Percentiles rank a stretch among this genome's conserved stretches.
Evolutionary conservation across 2,888 invertebrate species (phyloP).

Genomic region (Psylliodes chrysocephalus): DNA sequence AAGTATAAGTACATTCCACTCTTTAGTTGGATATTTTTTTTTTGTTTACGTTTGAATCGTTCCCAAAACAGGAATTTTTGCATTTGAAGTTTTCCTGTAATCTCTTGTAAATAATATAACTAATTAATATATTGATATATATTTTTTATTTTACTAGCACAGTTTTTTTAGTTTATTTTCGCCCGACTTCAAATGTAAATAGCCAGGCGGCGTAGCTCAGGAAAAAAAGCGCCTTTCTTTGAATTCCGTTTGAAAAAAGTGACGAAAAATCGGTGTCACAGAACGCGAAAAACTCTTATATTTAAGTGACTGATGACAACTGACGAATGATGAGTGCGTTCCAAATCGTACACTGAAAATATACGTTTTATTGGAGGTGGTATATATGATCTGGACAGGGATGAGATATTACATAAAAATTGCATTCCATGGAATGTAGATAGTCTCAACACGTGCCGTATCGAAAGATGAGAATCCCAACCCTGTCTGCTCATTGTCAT

Average conservation of each 20-base stretch:
- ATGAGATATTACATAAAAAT: too few species aligned
- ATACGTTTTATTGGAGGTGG: too few species aligned
- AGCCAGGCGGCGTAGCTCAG: constrained; percentile 37
- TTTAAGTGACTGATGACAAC: too few species aligned
- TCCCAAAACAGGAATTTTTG: constrained; percentile 46
- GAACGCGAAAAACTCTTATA: too few species aligned
- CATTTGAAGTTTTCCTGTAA: constrained; percentile 49
- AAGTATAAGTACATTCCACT: constrained; percentile 57
- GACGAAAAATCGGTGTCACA: too few species aligned
- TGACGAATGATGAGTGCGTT: too few species aligned
- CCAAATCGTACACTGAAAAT: too few species aligned
- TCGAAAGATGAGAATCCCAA: too few species aligned
- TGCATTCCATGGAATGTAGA: too few species aligned
- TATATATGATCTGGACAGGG: too few species aligned
- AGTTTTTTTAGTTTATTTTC: constrained; percentile 35
- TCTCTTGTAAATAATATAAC: constrained; percentile 47
- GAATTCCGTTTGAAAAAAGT: background rate
- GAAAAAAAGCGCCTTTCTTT: background rate
- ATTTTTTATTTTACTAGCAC: constrained; percentile 44
- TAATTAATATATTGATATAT: constrained; percentile 29
- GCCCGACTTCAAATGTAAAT: constrained; percentile 53
- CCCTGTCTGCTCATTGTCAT: too few species aligned
- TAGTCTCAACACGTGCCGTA: too few species aligned
- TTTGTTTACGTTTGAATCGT: constrained; percentile 31
- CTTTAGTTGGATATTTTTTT: constrained; percentile 46